A percentile compares a stretch with the other conserved stretches of the same genome.
phyloP scores from a whole-genome alignment of 2,797 vertebrate species.

The Eutrigla gurnardus region DNA sequence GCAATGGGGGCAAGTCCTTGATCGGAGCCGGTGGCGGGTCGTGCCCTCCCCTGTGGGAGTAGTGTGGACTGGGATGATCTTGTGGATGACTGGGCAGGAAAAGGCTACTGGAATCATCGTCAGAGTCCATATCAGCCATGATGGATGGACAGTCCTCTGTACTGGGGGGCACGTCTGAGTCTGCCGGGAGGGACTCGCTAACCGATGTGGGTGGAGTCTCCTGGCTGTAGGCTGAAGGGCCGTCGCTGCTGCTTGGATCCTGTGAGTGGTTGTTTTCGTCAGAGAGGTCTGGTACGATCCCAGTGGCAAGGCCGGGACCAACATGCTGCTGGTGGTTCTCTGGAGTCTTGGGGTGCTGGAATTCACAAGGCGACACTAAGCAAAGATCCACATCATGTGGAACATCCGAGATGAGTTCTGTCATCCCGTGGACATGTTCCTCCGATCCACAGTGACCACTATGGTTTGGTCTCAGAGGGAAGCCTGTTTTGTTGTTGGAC shows the following conservation, averaged over 20 bases:
- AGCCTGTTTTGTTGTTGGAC: slow-evolving; percentile 66
- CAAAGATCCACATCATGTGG: slow-evolving; percentile 93
- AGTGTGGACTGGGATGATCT: slow-evolving; percentile 49
- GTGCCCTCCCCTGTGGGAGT: neutral
- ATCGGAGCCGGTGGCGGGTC: slow-evolving; percentile 87
- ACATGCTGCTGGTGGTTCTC: slow-evolving; percentile 71
- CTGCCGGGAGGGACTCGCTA: slow-evolving; percentile 88
- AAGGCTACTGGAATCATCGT: slow-evolving; percentile 82
- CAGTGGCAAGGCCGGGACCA: slow-evolving; percentile 53
- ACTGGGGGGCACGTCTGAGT: slow-evolving; percentile 84
- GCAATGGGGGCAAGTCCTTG: slow-evolving; percentile 88
- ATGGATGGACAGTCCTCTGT: slow-evolving; percentile 86
- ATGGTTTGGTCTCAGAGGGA: slow-evolving; percentile 78
- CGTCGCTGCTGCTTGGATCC: slow-evolving; percentile 69
- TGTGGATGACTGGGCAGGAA: slow-evolving; percentile 63
- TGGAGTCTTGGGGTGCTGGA: slow-evolving; percentile 87
- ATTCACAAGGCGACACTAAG: slow-evolving; percentile 94
- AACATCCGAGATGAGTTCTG: slow-evolving; percentile 70
- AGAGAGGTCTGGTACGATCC: slow-evolving; percentile 70
- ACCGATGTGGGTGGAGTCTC: slow-evolving; percentile 88
- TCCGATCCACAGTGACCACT: slow-evolving; percentile 63
- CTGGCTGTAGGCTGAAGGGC: slow-evolving; percentile 65
- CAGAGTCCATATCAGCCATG: slow-evolving; percentile 87
- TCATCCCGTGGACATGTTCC: slow-evolving; percentile 62
- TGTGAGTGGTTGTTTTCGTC: slow-evolving; percentile 64